Percentiles rank a stretch among this genome's conserved stretches.
Conservation (phyloP, 2,113 vertebrate genomes). For the Parus major region DNA sequence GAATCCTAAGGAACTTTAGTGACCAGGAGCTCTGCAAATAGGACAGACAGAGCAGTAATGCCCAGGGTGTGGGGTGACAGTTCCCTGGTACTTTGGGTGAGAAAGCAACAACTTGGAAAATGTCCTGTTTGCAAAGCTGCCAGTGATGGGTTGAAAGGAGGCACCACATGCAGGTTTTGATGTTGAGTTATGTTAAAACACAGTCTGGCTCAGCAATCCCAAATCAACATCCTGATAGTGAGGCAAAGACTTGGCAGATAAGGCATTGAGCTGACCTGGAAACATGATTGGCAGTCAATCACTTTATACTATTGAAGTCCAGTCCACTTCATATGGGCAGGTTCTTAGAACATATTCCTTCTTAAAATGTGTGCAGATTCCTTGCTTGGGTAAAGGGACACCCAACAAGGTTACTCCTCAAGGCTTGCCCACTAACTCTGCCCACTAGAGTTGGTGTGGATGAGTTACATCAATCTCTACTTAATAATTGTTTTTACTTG, state of each 20-base stretch:
- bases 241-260: not conserved
- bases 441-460: too few relatives aligned
- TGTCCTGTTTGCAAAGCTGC: not conserved
- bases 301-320: not conserved
- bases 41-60: accelerated
- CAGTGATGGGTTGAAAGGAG: not conserved
- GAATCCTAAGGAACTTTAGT: not conserved
- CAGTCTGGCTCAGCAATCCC: not conserved
- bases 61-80: not conserved
- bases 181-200: not conserved
- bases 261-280: not conserved
- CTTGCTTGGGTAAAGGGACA: accelerated
- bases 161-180: not conserved
- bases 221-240: not conserved
- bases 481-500: not conserved
- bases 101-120: not conserved
- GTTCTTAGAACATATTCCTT: not conserved
- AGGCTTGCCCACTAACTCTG: too few relatives aligned
- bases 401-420: accelerated
- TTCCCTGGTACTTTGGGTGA: not conserved
- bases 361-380: not conserved
- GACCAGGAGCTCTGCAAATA: not conserved
- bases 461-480: not conserved
- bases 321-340: too few relatives aligned
- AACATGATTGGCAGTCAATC: not conserved